A percentile compares a stretch with the other conserved stretches of the same genome.
Evolutionary conservation across 2,797 vertebrate species (phyloP).

Genomic region (Cynopterus sphinx): DNA sequence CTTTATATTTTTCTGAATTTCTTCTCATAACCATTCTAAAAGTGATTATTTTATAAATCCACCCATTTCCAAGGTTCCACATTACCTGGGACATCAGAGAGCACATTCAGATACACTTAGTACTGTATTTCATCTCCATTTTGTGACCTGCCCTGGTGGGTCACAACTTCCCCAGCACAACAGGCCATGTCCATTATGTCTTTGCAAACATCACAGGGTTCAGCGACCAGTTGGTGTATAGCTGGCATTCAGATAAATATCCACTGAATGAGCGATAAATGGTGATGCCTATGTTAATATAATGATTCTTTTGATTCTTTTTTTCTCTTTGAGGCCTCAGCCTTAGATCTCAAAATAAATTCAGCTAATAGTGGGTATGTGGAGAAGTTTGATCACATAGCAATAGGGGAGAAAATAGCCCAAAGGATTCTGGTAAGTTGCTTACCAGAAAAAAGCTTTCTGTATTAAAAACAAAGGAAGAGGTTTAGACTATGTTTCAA

Average conservation of each 20-base stretch:
- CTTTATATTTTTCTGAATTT: neutral
- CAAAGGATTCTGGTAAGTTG: neutral
- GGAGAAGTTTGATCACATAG: neutral
- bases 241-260: neutral
- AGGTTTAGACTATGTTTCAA: neutral
- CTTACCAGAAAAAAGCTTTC: conserved; percentile 12
- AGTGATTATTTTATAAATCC: neutral
- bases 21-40: neutral
- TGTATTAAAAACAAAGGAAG: neutral
- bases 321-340: neutral
- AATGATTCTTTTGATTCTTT: neutral
- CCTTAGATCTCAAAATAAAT: neutral
- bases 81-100: neutral
- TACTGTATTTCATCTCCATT: neutral
- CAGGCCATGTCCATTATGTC: neutral
- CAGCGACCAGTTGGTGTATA: neutral
- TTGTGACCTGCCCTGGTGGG: neutral
- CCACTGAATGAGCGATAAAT: neutral
- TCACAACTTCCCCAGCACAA: neutral
- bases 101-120: neutral
- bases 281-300: neutral
- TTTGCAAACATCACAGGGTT: neutral
- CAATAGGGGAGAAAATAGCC: neutral
- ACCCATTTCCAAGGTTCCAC: neutral
- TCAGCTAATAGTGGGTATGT: neutral